Conservation (phyloP, 2,888 invertebrate species). For the Monopis laevigella region DNA sequence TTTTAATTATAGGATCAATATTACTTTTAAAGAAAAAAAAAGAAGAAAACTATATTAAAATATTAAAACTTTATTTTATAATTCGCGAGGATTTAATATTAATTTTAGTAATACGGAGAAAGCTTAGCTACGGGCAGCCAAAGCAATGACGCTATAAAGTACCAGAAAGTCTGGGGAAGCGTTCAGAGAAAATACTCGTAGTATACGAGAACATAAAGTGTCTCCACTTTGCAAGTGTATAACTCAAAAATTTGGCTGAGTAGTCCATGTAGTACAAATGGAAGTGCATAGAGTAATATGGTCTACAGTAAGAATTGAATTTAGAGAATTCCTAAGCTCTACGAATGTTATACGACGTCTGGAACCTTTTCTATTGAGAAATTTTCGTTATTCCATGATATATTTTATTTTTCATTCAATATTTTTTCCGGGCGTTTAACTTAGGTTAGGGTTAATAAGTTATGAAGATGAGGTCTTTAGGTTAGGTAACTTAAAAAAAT, state of each 20-base stretch:
- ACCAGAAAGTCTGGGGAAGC: slow-evolving; percentile 27
- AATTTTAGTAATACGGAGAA: not conserved
- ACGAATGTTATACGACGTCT: slow-evolving; percentile 34
- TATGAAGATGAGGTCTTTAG: no score
- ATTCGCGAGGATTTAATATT: no score
- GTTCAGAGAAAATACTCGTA: slow-evolving; percentile 41
- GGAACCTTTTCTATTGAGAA: no score
- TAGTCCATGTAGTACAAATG: slow-evolving; percentile 39
- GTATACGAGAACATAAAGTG: slow-evolving; percentile 47
- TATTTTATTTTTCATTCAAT: no score
- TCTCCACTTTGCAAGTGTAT: slow-evolving; percentile 46
- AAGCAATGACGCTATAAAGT: slow-evolving; percentile 39
- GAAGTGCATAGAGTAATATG: slow-evolving; percentile 42
- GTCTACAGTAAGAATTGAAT: slow-evolving; percentile 43
- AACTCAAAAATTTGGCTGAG: slow-evolving; percentile 59
- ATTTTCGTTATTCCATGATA: no score
- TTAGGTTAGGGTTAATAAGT: no score
- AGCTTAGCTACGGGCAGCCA: slow-evolving; percentile 25
- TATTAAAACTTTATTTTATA: no score
- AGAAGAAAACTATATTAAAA: no score
- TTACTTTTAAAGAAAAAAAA: no score
- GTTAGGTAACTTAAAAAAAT: no score
- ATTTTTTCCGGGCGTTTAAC: no score
- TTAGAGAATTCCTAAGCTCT: slow-evolving; percentile 43
- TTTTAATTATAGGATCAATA: no score